phyloP scores from a whole-genome alignment of 2,113 vertebrate species.

The Bungarus multicinctus region DNA sequence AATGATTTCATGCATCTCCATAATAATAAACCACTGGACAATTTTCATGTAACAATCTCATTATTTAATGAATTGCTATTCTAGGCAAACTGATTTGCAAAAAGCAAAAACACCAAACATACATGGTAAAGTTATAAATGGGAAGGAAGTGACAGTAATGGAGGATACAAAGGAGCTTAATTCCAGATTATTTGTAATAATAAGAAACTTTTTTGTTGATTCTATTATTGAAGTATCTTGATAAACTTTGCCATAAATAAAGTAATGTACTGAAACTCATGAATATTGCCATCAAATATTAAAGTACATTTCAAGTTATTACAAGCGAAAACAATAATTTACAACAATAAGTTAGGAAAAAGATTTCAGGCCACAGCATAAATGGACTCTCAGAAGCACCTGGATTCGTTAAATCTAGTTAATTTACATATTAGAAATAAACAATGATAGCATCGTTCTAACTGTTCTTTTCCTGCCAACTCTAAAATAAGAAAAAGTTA shows the following conservation, averaged over 20 bases:
- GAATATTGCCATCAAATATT: neutral
- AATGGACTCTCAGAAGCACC: neutral
- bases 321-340: conserved; percentile 36
- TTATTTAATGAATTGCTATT: too few relatives aligned
- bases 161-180: neutral
- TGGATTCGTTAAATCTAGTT: neutral
- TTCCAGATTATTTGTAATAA: neutral
- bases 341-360: conserved; percentile 3
- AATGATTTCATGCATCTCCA: too few relatives aligned
- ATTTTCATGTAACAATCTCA: too few relatives aligned
- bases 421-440: neutral
- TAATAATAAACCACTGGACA: too few relatives aligned
- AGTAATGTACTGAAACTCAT: neutral
- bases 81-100: neutral
- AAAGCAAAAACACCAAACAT: neutral
- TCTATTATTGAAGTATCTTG: neutral
- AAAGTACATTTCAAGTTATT: conserved; percentile 3
- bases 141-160: neutral
- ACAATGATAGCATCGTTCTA: neutral
- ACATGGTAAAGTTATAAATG: neutral
- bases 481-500: neutral
- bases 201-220: neutral
- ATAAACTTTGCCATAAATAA: neutral
- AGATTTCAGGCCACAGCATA: neutral
- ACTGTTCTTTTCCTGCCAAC: neutral